Conservation (phyloP, 1,140 invertebrate species). For the Akabosia matsudoensis region DNA sequence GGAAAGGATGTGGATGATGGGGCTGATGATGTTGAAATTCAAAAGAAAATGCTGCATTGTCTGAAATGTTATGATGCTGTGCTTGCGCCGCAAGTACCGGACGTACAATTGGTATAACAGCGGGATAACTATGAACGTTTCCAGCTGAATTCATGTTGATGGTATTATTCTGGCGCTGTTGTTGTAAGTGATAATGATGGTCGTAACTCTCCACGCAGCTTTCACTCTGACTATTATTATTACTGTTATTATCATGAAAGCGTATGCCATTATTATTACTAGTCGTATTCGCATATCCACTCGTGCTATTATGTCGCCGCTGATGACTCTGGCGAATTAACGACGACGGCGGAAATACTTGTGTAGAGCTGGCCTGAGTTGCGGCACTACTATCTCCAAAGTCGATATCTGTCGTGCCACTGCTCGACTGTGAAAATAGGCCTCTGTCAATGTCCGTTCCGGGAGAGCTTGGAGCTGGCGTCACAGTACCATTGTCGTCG, state of each 20-base stretch:
- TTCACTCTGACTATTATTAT: background rate
- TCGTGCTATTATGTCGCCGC: background rate
- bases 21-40: background rate
- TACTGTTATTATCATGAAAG: constrained; percentile 4
- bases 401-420: constrained; percentile 34
- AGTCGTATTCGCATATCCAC: background rate
- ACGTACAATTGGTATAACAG: constrained; percentile 4
- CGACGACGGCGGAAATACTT: constrained; percentile 11
- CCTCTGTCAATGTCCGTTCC: constrained; percentile 11
- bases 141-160: constrained; percentile 12
- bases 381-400: constrained; percentile 27
- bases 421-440: constrained; percentile 25
- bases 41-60: background rate
- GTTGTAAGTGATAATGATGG: background rate
- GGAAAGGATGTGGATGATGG: background rate
- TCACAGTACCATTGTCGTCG: constrained; percentile 24
- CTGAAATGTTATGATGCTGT: background rate
- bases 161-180: background rate
- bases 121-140: background rate
- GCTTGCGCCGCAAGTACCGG: background rate
- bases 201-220: background rate
- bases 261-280: background rate
- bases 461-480: constrained; percentile 37
- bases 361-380: background rate
- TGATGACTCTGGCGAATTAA: background rate